These are phyloP conservation scores for Bolborhynchus lineola DNA, from an alignment of 2,113 vertebrate species.

Conservation along the genomic window DNA sequence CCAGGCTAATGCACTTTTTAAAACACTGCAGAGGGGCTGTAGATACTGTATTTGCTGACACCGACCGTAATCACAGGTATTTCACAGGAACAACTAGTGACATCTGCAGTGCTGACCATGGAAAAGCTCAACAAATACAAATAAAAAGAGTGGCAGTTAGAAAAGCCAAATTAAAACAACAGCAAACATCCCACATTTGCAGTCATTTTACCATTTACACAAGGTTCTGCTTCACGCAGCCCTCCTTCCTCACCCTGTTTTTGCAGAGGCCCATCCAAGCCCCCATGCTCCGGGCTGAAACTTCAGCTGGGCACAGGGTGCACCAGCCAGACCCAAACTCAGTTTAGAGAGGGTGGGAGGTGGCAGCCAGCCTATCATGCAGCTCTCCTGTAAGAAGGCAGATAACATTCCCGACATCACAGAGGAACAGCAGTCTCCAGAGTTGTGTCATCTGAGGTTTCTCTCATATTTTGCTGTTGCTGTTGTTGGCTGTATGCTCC, in stretches of 20 bases:
- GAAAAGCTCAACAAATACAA: neutral
- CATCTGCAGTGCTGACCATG: neutral
- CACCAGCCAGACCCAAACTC: neutral
- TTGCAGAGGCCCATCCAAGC: neutral
- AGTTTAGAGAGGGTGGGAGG: neutral
- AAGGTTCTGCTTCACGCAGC: neutral
- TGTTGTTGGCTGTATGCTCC: neutral
- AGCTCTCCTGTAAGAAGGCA: neutral
- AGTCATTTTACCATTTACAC: neutral
- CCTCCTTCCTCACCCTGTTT: neutral
- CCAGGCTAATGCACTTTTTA: neutral
- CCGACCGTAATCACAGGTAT: neutral
- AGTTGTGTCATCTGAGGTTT: neutral
- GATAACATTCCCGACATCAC: rapidly evolving
- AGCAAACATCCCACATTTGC: rapidly evolving
- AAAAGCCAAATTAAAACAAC: neutral
- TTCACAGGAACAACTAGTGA: neutral
- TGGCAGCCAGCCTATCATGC: rapidly evolving
- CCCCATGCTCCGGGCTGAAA: neutral
- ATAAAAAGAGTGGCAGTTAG: neutral
- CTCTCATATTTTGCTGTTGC: neutral
- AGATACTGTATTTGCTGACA: neutral
- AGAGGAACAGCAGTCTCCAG: rapidly evolving
- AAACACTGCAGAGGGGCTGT: neutral
- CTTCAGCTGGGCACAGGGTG: neutral